Percentiles rank a stretch among this genome's conserved stretches.
phyloP scores from a whole-genome alignment of 1,140 invertebrate species.

The Mizuhopecten yessoensis region DNA sequence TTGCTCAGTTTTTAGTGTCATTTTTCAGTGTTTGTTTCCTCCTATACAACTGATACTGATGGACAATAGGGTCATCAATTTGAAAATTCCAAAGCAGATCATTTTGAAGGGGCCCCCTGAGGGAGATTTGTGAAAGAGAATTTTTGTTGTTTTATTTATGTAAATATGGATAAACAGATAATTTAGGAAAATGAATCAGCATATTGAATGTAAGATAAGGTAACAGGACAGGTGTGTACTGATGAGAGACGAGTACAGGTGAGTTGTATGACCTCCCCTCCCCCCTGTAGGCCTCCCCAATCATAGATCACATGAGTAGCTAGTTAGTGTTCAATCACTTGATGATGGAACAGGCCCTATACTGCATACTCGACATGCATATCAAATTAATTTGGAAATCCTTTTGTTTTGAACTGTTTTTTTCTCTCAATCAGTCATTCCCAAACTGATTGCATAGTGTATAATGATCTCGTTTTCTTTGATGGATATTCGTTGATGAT shows the following conservation, averaged over 20 bases:
- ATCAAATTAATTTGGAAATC: slow-evolving; percentile 47
- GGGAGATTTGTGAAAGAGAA: neutral
- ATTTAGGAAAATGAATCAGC: neutral
- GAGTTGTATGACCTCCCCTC: neutral
- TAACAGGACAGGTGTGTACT: neutral
- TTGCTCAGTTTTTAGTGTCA: neutral
- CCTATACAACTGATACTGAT: neutral
- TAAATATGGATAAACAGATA: neutral
- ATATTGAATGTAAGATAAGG: neutral
- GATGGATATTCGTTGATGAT: slow-evolving; percentile 13
- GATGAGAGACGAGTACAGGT: neutral
- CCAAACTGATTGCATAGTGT: slow-evolving; percentile 7
- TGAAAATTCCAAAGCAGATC: neutral
- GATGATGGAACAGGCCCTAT: slow-evolving; percentile 41
- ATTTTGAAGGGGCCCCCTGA: neutral
- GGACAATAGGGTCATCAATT: slow-evolving; percentile 20
- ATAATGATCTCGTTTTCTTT: slow-evolving; percentile 19
- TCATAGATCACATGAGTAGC: slow-evolving; percentile 38
- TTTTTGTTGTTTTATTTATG: neutral
- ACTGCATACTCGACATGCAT: slow-evolving; percentile 11
- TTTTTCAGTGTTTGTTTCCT: slow-evolving; percentile 8
- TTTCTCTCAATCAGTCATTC: slow-evolving; percentile 41
- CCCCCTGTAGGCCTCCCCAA: neutral
- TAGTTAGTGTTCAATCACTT: slow-evolving; percentile 13
- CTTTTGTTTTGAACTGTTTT: slow-evolving; percentile 40